Conservation (phyloP, 1,140 invertebrate genomes). For the Paraescarpia echinospica region DNA sequence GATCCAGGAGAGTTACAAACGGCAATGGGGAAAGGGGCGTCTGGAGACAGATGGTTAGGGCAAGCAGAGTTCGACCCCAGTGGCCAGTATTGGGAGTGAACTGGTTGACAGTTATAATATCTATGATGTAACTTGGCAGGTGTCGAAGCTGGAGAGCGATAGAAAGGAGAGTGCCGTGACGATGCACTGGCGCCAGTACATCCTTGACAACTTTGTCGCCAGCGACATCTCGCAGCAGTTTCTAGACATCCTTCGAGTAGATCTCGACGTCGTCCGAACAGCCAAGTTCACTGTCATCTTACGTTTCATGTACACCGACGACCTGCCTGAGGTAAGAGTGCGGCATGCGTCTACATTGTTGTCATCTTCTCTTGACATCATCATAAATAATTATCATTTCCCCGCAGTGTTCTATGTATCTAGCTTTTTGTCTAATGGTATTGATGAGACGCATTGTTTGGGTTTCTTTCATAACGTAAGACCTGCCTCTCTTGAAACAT, state of each 20-base stretch:
- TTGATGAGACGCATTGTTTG: background rate
- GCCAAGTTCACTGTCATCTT: background rate
- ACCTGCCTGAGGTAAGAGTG: background rate
- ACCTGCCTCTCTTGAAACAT: too few species aligned
- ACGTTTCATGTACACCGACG: constrained; percentile 8
- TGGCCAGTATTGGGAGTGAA: too few species aligned
- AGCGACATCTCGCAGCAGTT: constrained; percentile 8
- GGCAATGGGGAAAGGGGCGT: too few species aligned
- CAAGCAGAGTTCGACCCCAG: too few species aligned
- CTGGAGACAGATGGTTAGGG: too few species aligned
- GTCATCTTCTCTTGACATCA: too few species aligned
- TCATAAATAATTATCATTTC: background rate
- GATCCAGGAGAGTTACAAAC: too few species aligned
- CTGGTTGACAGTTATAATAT: background rate
- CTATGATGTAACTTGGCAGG: background rate
- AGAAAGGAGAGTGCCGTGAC: background rate
- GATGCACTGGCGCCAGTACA: constrained; percentile 13
- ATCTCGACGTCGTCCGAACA: background rate
- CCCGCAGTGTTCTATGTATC: background rate
- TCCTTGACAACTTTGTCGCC: background rate
- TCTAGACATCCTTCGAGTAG: background rate
- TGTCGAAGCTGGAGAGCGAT: background rate
- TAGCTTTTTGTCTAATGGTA: background rate
- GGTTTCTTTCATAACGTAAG: background rate
- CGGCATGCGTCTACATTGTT: background rate